Percentiles rank a stretch among this genome's conserved stretches.
Conservation (phyloP, 2,797 vertebrate species). For the Antennarius maculatus region DNA sequence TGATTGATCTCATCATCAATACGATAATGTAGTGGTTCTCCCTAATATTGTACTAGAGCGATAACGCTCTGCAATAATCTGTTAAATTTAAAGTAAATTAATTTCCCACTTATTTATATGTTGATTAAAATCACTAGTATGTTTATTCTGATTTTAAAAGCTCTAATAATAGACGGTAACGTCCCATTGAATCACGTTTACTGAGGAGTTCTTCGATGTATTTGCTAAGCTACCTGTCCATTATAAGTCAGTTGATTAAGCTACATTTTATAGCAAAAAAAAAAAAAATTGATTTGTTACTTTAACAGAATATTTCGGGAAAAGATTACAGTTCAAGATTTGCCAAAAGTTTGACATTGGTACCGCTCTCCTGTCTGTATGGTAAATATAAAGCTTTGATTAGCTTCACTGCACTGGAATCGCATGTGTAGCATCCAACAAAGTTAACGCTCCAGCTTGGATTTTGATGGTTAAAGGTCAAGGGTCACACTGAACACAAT, state of each 20-base stretch:
- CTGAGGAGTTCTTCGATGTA: not conserved
- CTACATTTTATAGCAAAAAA: not conserved
- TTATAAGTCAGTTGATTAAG: not conserved
- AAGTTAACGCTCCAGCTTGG: no score
- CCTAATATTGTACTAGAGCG: slow-evolving; percentile 66
- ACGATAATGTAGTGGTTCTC: slow-evolving; percentile 40
- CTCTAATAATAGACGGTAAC: not conserved
- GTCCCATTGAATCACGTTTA: slow-evolving; percentile 6
- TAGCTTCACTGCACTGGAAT: no score
- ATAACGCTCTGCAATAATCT: slow-evolving; percentile 68
- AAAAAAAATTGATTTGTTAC: not conserved
- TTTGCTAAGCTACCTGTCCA: not conserved
- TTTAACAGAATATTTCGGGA: slow-evolving; percentile 1
- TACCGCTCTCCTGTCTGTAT: not conserved
- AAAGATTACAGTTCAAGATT: no score
- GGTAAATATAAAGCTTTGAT: not conserved
- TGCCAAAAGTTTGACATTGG: not conserved
- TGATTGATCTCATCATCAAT: slow-evolving; percentile 2
- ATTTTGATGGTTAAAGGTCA: no score
- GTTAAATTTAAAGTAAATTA: slow-evolving; percentile 22
- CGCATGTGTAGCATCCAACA: no score
- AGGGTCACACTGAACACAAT: no score
- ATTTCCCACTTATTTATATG: slow-evolving; percentile 26
- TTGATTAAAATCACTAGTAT: slow-evolving; percentile 13
- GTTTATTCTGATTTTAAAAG: slow-evolving; percentile 37